phyloP scores from a whole-genome alignment of 2,797 vertebrate species.

The Protonibea diacanthus region DNA sequence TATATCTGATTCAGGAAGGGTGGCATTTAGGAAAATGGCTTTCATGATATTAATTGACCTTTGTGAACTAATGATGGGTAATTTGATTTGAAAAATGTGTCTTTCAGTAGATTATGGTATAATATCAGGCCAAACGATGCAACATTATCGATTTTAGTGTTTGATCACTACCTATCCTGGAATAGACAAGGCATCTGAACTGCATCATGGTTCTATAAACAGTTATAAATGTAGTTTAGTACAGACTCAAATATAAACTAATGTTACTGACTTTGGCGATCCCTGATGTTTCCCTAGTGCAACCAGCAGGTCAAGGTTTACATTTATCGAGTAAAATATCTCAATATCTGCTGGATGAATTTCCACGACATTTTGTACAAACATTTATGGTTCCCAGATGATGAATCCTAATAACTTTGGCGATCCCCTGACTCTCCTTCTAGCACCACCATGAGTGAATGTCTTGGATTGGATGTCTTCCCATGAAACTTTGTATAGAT shows the following conservation, averaged over 20 bases:
- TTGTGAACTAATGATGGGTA: conserved; percentile 12
- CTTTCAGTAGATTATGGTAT: neutral
- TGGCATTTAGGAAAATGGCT: conserved; percentile 20
- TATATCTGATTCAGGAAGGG: conserved; percentile 27
- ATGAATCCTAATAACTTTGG: neutral
- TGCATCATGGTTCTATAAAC: too few species aligned
- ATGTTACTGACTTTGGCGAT: too few species aligned
- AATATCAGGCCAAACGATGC: neutral
- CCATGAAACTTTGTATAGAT: too few species aligned
- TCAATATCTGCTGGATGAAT: neutral
- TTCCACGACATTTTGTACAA: neutral
- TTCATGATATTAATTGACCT: conserved; percentile 30
- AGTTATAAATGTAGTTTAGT: too few species aligned
- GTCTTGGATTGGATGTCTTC: too few species aligned
- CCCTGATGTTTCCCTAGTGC: too few species aligned
- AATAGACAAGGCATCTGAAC: too few species aligned
- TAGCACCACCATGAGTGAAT: neutral
- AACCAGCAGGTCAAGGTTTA: too few species aligned
- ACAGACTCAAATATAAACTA: too few species aligned
- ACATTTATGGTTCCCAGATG: neutral
- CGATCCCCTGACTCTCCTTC: neutral
- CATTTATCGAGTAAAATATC: too few species aligned
- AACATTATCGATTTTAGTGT: too few species aligned
- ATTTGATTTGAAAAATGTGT: neutral
- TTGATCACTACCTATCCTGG: too few species aligned